A percentile compares a stretch with the other conserved stretches of the same genome.
Conservation (phyloP, 2,888 invertebrate genomes). For the Macaria notata region DNA sequence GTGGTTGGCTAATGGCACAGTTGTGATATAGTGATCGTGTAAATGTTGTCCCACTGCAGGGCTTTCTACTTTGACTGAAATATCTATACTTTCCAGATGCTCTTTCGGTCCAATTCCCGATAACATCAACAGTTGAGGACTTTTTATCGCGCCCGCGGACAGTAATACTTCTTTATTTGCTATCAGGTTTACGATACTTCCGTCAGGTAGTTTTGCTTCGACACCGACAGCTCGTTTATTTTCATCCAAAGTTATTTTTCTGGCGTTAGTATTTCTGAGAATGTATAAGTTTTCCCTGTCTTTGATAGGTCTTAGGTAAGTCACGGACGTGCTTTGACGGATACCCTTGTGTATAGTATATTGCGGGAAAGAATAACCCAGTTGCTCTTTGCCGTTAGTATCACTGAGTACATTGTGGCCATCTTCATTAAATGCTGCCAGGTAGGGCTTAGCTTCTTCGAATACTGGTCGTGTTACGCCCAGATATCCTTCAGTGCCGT, state of each 20-base stretch:
- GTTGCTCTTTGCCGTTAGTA: constrained; percentile 46
- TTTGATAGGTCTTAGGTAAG: constrained; percentile 48
- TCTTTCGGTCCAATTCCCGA: constrained; percentile 58
- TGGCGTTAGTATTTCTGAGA: constrained; percentile 47
- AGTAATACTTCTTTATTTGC: constrained; percentile 53
- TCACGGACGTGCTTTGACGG: constrained; percentile 49
- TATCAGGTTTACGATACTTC: constrained; percentile 32
- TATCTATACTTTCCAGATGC: constrained; percentile 46
- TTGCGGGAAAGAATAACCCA: constrained; percentile 46
- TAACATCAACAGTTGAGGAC: constrained; percentile 57
- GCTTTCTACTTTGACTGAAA: constrained; percentile 43
- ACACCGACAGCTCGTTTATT: constrained; percentile 45
- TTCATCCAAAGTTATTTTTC: constrained; percentile 46
- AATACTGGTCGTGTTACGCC: constrained; percentile 50
- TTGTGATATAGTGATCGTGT: constrained; percentile 53
- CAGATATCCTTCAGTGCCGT: constrained; percentile 43
- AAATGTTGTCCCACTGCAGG: constrained; percentile 55
- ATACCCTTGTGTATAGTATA: constrained; percentile 39
- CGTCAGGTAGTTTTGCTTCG: constrained; percentile 40
- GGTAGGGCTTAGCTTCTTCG: constrained; percentile 54
- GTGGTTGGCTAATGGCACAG: constrained; percentile 40
- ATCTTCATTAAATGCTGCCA: constrained; percentile 48
- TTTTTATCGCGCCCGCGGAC: constrained; percentile 56
- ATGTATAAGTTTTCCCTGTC: constrained; percentile 50
- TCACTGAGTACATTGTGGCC: constrained; percentile 49